Base-by-base conservation (phyloP, 2,797 vertebrate species). In the Paratrypauchen microcephalus region DNA sequence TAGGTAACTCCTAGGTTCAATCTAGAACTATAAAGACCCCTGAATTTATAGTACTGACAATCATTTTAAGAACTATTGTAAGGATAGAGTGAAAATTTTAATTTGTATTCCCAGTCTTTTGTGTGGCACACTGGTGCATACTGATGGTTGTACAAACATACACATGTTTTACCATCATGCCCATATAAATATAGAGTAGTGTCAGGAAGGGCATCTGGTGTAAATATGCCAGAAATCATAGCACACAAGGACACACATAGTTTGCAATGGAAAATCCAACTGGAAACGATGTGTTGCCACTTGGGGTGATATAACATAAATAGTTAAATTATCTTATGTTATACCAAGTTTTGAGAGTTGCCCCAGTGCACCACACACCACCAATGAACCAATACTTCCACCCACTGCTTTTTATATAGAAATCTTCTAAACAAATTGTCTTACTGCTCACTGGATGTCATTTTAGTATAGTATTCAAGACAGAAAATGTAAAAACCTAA, bases 401-500 rank as follows among this genome's bases (percentile, higher is more conserved):
- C 93, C 81, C 88, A 88, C 92, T 93, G 94, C 92, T 92, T 92
- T 91, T 88, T 83, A 94, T 90, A 95, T 93, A 93, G 92, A 91
- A 92, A 92, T 93, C 92, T 95, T 95, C 94, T 92, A 93, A 84
- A 81, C 84, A 86, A 96, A 94, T 92, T 93, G 94, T 95, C 93
- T 94, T 95, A 95, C 96, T 93, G 92, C 92, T 95, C 93, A 90
- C 94, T 94, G 94, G 94, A 95, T 95, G 96, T 93, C 91, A 36
- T 91, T 92, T 95, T 95, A 94, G 93, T 96, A 97, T 95, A 95
- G 94, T 95, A 95, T 95, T 95, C 92, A 94, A 93, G 77, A 88
- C 92, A 88, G 82, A 76, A 77, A 73, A 83, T 77, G 75, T 69
- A 68, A 59, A 83, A 81, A 85, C 41, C 48, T 82, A 85, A 87